Evolutionary conservation across 2,888 invertebrate species (phyloP).

Genomic region (Diplolepis rosae): DNA sequence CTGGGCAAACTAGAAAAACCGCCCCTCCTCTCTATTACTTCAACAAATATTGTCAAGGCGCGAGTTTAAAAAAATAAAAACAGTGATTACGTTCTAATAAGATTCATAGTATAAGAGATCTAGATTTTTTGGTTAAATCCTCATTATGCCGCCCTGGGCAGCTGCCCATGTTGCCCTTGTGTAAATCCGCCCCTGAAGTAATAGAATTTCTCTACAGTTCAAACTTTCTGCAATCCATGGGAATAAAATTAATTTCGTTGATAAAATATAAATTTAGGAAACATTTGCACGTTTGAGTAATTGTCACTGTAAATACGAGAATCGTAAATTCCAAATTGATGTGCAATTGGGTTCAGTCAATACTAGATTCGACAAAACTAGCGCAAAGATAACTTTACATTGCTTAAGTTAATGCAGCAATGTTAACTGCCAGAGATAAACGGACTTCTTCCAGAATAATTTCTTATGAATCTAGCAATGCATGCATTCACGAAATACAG

Average conservation of each 20-base stretch:
- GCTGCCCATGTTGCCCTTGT: no score
- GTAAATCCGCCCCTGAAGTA: no score
- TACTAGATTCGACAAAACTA: conserved; percentile 10
- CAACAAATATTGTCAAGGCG: no score
- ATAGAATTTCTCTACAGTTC: no score
- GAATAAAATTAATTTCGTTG: conserved; percentile 1
- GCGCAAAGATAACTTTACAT: conserved; percentile 9
- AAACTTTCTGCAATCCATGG: background rate
- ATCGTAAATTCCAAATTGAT: conserved; percentile 23
- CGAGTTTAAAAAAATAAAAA: no score
- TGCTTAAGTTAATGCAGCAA: conserved; percentile 36
- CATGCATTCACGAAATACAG: conserved; percentile 36
- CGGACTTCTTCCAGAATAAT: conserved; percentile 34
- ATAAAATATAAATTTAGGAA: conserved; percentile 10
- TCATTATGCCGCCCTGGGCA: no score
- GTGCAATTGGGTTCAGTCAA: conserved; percentile 24
- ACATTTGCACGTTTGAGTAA: conserved; percentile 22
- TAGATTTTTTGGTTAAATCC: no score
- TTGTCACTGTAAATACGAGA: conserved; percentile 22
- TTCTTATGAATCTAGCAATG: conserved; percentile 38
- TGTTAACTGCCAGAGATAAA: conserved; percentile 33
- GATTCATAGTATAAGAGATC: no score
- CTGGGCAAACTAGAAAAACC: no score
- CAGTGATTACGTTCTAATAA: no score
- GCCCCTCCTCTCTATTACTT: no score